Conservation (phyloP, 2,113 vertebrate species). For the Helogale parvula region DNA sequence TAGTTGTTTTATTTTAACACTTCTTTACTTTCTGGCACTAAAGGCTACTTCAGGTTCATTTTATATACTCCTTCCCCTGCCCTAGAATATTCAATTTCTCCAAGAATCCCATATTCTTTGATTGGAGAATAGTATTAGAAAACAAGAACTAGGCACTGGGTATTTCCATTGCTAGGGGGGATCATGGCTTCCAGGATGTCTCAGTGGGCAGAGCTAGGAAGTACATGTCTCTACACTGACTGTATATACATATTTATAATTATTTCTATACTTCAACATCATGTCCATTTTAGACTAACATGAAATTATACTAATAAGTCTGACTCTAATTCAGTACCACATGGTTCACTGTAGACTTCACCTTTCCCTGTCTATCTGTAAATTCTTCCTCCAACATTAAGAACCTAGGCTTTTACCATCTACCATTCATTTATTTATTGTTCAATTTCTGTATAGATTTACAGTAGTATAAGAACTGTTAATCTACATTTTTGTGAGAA, state of each 20-base stretch:
- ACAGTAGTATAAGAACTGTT: background rate
- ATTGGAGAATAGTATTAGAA: background rate
- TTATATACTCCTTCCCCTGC: background rate
- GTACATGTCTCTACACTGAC: background rate
- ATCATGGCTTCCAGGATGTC: background rate
- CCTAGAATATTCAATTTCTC: background rate
- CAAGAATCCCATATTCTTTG: background rate
- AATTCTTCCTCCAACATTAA: background rate
- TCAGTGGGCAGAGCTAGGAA: background rate
- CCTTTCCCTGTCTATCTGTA: background rate
- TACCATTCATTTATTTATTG: background rate
- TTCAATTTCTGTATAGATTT: background rate
- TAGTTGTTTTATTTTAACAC: background rate
- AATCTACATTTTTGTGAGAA: background rate
- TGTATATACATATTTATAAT: background rate
- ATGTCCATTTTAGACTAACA: background rate
- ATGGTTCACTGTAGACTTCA: background rate
- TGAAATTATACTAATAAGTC: background rate
- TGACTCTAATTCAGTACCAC: background rate
- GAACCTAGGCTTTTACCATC: background rate
- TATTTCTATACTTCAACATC: background rate
- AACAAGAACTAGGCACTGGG: background rate
- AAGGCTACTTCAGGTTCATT: background rate
- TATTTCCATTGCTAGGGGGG: background rate
- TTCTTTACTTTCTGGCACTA: background rate